Evolutionary conservation across 2,113 vertebrate genomes (phyloP), one percentile per base, ranked within the genome.

Genomic region (Lepisosteus osseus): DNA sequence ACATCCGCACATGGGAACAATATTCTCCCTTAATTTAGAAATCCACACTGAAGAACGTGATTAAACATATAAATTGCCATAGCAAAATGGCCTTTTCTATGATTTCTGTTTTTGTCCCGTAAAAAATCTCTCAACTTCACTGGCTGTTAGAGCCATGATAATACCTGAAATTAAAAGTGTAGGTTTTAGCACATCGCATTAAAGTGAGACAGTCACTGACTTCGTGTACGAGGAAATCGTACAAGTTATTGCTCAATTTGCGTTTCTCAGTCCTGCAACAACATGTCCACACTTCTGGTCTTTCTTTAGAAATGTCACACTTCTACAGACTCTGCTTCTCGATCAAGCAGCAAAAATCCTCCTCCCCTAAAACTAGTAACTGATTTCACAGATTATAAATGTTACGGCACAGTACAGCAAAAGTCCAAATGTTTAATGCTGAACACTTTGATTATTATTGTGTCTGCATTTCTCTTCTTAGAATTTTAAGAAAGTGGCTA

Each of bases 201-300:
- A 66, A 81, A 70, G 76, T 42, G 76, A 54, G 70, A 41, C 42
- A 73, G 45, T 67, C 71, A 78, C 62, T 80, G 73, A 77, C 70
- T 76, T 67, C 54, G 70, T 43, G 69, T 59, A 71, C 72, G 77
- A 72, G 65, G 68, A 79, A 86, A 84, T 67, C 4, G 54, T 51
- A 56, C 70, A 51, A 51, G 47, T 84, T 89, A 89, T 92, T 92
- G 85, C 86, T 83, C 82, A 88, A 84, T 81, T 87, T 77, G 86
- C 83, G 70, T 84, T 85, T 80, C 71, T 83, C 76, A 74, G 84
- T 88, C 82, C 78, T 87, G 78, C 82, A 82, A 79, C 82, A 83
- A 81, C 78, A 83, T 67, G 69, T 72, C 81, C 84, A 69, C 45
- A 40, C 82, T 76, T 77, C 82, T 59, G 68, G 40, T 69, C 54